Percentiles rank a stretch among this genome's conserved stretches.
Evolutionary conservation across 2,113 vertebrate genomes (phyloP).

Genomic region (Xiphophorus hellerii): DNA sequence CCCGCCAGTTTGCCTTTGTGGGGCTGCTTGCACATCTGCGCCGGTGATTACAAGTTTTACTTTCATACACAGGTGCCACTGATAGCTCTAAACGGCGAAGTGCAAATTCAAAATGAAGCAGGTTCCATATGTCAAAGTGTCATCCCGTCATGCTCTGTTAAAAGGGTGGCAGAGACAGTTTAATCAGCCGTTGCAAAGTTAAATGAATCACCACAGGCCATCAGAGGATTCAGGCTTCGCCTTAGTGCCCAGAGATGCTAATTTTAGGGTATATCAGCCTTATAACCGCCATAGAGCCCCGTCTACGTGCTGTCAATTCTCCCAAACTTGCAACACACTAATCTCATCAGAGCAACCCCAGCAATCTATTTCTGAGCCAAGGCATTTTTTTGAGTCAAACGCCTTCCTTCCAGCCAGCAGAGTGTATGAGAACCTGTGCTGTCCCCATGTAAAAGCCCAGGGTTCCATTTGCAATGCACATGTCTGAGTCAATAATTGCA

Average conservation of each 20-base stretch:
- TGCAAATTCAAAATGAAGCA: constrained; percentile 38
- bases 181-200: constrained; percentile 65
- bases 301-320: constrained; percentile 50
- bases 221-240: constrained; percentile 39
- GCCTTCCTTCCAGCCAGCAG: constrained; percentile 35
- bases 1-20: constrained; percentile 3
- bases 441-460: constrained; percentile 29
- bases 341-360: constrained; percentile 58
- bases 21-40: constrained; percentile 24
- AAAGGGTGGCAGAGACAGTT: constrained; percentile 53
- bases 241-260: constrained; percentile 41
- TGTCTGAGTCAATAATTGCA: constrained; percentile 38
- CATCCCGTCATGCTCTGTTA: constrained; percentile 47
- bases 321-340: constrained; percentile 44
- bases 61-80: constrained; percentile 23
- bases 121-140: constrained; percentile 58
- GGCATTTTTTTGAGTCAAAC: constrained; percentile 48
- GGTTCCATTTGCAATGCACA: constrained; percentile 46
- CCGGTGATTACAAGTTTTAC: constrained; percentile 18
- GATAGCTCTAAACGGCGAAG: constrained; percentile 10
- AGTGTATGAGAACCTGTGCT: constrained; percentile 30
- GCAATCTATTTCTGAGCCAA: constrained; percentile 54
- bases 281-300: constrained; percentile 46
- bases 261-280: constrained; percentile 45
- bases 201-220: constrained; percentile 67